A percentile compares a stretch with the other conserved stretches of the same genome.
These are phyloP conservation scores for Coccyzus lansbergi DNA, from an alignment of 2,797 vertebrate species.

Conservation along the genomic window DNA sequence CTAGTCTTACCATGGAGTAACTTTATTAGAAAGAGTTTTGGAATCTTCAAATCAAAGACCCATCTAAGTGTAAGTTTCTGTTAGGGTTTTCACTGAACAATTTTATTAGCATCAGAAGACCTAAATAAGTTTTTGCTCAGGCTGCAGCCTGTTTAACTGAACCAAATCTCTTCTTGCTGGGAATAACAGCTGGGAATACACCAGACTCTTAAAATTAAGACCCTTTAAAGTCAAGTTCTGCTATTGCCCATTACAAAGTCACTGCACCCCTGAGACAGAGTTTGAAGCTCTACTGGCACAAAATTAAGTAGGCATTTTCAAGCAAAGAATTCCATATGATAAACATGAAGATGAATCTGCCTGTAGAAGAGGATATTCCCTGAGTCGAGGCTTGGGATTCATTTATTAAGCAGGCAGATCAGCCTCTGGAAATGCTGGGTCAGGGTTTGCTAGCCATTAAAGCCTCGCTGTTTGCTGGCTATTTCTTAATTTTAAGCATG, in stretches of 20 bases:
- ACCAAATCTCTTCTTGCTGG: neutral
- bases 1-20: neutral
- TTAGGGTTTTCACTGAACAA: neutral
- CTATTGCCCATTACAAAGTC: neutral
- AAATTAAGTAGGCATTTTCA: neutral
- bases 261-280: neutral
- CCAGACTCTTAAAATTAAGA: neutral
- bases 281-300: neutral
- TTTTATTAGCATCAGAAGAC: neutral
- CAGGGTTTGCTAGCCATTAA: neutral
- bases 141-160: neutral
- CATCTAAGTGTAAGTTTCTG: neutral
- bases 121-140: slow-evolving; percentile 1
- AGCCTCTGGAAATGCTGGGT: neutral
- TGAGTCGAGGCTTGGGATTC: neutral
- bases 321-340: neutral
- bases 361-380: neutral
- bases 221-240: neutral
- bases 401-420: neutral
- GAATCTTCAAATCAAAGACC: neutral
- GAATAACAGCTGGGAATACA: neutral
- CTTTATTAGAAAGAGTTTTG: neutral
- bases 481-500: slow-evolving; percentile 1
- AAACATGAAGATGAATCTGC: neutral
- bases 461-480: neutral